A percentile compares a stretch with the other conserved stretches of the same genome.
These are phyloP conservation scores for Dermatemys mawii DNA, from an alignment of 2,113 vertebrate species.

Conservation along the genomic window DNA sequence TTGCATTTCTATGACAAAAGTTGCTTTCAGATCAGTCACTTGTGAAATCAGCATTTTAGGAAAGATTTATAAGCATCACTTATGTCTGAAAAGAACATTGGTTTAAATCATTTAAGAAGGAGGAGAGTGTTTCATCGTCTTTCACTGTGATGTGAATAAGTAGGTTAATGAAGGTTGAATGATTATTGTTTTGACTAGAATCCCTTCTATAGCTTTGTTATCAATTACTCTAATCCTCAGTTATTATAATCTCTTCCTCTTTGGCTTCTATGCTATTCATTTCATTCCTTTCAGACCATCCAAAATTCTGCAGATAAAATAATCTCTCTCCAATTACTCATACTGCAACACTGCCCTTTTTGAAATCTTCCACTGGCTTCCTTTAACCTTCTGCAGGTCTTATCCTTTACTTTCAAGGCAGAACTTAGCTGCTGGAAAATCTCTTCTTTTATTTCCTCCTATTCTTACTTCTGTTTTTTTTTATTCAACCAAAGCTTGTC, in stretches of 20 bases:
- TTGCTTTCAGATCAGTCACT: neutral
- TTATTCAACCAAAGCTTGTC: neutral
- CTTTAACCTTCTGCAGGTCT: neutral
- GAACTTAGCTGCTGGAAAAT: neutral
- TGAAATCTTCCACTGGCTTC: neutral
- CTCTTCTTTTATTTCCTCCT: neutral
- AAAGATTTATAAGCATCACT: neutral
- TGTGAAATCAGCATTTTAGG: neutral
- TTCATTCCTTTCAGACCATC: neutral
- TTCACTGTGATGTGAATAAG: neutral
- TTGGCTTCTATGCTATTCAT: neutral
- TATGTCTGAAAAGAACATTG: neutral
- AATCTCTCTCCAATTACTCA: neutral
- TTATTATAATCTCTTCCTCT: neutral
- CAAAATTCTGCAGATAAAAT: neutral
- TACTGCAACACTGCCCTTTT: fast-evolving
- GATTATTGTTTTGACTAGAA: neutral
- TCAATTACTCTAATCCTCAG: neutral
- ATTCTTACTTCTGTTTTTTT: neutral
- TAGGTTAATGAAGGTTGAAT: neutral
- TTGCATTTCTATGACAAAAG: neutral
- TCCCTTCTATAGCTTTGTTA: fast-evolving
- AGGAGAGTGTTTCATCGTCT: neutral
- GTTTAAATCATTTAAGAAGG: neutral
- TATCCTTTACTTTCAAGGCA: neutral